Evolutionary conservation across 1,140 invertebrate genomes (phyloP).

Genomic region (Panagrolaimus sp.): DNA sequence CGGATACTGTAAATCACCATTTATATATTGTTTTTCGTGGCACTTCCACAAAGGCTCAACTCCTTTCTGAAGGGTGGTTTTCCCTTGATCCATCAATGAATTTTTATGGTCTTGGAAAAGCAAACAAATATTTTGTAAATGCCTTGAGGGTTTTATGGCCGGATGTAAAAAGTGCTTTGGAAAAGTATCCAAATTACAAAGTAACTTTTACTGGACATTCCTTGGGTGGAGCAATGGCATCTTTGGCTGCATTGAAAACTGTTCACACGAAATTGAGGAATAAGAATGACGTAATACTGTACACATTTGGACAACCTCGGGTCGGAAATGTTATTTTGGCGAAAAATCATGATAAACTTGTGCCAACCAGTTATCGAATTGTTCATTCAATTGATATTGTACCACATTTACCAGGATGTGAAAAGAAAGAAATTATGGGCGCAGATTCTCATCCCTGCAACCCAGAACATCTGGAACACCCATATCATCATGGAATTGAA

Average conservation of each 20-base stretch:
- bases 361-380: slow-evolving; percentile 6
- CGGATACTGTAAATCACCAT: not conserved
- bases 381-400: slow-evolving; percentile 18
- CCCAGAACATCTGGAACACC: not conserved
- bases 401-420: slow-evolving; percentile 9
- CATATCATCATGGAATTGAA: slow-evolving; percentile 16
- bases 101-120: not conserved
- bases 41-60: not conserved
- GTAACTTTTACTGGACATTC: slow-evolving; percentile 18
- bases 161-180: not conserved
- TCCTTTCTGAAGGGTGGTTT: not conserved
- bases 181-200: not conserved
- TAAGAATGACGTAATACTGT: not conserved
- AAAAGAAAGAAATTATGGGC: not conserved
- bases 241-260: slow-evolving; percentile 7
- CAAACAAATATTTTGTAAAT: slow-evolving; percentile 1
- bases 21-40: slow-evolving; percentile 9
- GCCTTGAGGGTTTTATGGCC: not conserved
- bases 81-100: not conserved
- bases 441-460: not conserved
- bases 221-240: slow-evolving; percentile 19
- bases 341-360: not conserved
- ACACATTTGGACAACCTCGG: slow-evolving; percentile 9
- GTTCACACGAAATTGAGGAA: not conserved
- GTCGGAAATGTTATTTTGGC: not conserved